Conservation (phyloP, 2,888 invertebrate species). For the Drosophila affinis region DNA sequence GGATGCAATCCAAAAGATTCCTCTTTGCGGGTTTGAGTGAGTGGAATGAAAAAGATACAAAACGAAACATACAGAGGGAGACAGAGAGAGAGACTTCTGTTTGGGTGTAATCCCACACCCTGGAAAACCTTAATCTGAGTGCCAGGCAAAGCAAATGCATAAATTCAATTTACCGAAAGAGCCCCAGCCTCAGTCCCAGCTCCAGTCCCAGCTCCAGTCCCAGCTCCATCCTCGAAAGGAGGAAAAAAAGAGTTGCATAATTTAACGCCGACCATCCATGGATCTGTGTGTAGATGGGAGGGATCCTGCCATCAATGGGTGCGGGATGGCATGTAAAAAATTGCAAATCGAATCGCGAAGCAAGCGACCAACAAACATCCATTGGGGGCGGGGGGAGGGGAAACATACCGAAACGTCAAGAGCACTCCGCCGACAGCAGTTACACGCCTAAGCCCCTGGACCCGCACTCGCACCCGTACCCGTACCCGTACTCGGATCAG, state of each 20-base stretch:
- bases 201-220: background rate
- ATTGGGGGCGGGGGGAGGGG: conserved; percentile 9
- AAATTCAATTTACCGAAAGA: conserved; percentile 68
- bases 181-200: background rate
- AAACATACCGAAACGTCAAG: conserved; percentile 74
- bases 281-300: conserved; percentile 11
- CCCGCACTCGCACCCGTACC: too few relatives aligned
- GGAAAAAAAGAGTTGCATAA: conserved; percentile 59
- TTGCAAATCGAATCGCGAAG: conserved; percentile 73
- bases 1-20: conserved; percentile 16
- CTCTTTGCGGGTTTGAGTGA: background rate
- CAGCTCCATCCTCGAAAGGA: background rate
- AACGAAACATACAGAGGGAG: background rate
- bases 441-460: conserved; percentile 65
- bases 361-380: conserved; percentile 53
- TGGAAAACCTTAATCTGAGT: conserved; percentile 1
- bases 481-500: background rate
- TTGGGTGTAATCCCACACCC: background rate
- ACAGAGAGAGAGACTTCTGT: too few relatives aligned
- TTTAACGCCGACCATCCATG: conserved; percentile 68
- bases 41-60: background rate
- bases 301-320: conserved; percentile 11
- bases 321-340: conserved; percentile 59
- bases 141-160: conserved; percentile 58
- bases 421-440: conserved; percentile 76